Evolutionary conservation across 2,113 vertebrate genomes (phyloP), one percentile per base, ranked within the genome.

Genomic region (Mus musculus): DNA sequence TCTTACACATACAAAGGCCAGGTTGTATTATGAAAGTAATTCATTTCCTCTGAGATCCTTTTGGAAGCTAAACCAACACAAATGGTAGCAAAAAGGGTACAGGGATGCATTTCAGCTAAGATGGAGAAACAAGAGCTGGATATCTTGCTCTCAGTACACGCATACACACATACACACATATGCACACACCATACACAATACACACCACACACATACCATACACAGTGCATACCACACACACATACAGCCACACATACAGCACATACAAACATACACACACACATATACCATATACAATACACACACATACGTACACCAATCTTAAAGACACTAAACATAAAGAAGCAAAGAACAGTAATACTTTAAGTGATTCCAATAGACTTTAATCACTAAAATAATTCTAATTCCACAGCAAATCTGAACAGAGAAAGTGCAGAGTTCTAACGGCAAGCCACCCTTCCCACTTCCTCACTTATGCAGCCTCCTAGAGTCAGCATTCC

Each of bases 21-120:
- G 36, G 69, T 81, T 81, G 78, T 76, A 86, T 28, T n/a, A 24
- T 76, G 42, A 95, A 96, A 94, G 36, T 63, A 52, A 46, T 7
- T 96, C 39, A 61, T 65, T 96, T 92, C 42, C 87, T 81, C 78
- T 92, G 73, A 89, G 75, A 33, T 20, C 42, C 52, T 93, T 96
- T 95, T 89, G 54, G 69, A 81, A 65, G 13, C 56, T 39, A 95
- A 80, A 81, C 10, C 52, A 67, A 77, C 54, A 86, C 11, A 91
- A 26, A 77, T 61, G 14, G 85, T 91, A 89, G 72, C 56, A 91
- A 91, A 91, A 63, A 92, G 52, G 52, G 5, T 71, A 59, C 20
- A 28, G 36, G 20, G 33, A 80, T 78, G 1, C 14, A 39, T 69
- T 88, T 90, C 22, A 46, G 65, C 39, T 16, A 56, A 91, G 20